Evolutionary conservation across 2,113 vertebrate species (phyloP).

Genomic region (Engraulis encrasicolus): DNA sequence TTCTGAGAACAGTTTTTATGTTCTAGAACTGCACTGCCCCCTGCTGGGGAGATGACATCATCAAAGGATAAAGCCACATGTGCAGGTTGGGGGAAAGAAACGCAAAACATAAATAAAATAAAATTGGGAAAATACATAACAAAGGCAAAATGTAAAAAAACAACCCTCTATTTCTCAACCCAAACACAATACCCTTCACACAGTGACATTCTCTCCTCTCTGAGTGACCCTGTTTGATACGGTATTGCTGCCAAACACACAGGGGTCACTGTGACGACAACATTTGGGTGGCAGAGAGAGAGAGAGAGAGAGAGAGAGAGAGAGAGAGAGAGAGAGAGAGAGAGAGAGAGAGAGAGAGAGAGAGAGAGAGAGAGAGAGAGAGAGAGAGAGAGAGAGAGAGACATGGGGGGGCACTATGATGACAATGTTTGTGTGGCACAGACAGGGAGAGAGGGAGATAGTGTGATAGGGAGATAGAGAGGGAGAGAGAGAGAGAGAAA

Average conservation of each 20-base stretch:
- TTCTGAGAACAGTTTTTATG: background rate
- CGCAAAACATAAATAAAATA: too few species aligned
- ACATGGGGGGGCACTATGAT: too few species aligned
- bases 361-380: too few species aligned
- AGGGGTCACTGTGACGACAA: background rate
- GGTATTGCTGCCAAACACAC: slow-evolving; percentile 6
- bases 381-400: too few species aligned
- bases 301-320: too few species aligned
- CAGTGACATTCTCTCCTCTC: slow-evolving; percentile 17
- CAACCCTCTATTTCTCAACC: background rate
- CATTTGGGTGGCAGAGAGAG: slow-evolving; percentile 4
- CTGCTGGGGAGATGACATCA: slow-evolving; percentile 25
- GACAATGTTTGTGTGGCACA: too few species aligned
- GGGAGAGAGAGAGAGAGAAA: too few species aligned
- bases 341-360: too few species aligned
- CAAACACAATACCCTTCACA: background rate
- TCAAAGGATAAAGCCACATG: background rate
- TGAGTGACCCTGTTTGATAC: background rate
- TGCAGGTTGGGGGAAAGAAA: background rate
- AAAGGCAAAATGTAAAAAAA: slow-evolving; percentile 1
- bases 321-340: too few species aligned
- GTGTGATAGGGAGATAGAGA: too few species aligned
- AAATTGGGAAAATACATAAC: background rate
- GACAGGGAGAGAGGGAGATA: too few species aligned
- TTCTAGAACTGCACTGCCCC: slow-evolving; percentile 13